Percentiles rank a stretch among this genome's conserved stretches.
These are phyloP conservation scores for Tympanuchus pallidicinctus DNA, from an alignment of 2,113 vertebrate genomes.

Conservation along the genomic window DNA sequence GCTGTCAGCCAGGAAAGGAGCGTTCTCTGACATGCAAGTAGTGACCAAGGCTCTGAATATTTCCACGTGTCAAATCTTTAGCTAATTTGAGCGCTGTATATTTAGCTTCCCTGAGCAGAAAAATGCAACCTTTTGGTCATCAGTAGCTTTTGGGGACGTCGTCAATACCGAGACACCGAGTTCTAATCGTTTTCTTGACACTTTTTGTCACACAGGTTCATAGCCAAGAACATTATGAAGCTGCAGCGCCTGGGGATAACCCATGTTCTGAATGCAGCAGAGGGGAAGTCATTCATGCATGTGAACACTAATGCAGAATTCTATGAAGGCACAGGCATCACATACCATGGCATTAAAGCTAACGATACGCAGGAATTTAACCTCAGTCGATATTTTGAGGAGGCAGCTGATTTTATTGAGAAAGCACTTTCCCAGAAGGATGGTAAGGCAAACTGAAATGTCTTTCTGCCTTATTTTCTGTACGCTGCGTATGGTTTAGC, in stretches of 20 bases:
- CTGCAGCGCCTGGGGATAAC: conserved; percentile 94
- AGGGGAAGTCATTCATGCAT: conserved; percentile 98
- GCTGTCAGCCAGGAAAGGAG: neutral
- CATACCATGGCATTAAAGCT: conserved; percentile 93
- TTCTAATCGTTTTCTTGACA: neutral
- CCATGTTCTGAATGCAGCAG: conserved; percentile 94
- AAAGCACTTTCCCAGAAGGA: conserved; percentile 92
- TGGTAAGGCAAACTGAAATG: conserved; percentile 79
- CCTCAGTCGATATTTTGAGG: conserved; percentile 95
- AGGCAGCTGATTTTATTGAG: conserved; percentile 94
- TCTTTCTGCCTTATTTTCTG: neutral
- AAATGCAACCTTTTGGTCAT: neutral
- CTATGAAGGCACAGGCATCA: conserved; percentile 92
- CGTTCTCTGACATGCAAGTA: neutral
- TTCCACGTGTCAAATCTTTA: neutral
- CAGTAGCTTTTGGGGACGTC: neutral
- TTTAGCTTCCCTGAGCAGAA: neutral
- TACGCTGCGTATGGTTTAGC: neutral
- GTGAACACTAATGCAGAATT: conserved; percentile 96
- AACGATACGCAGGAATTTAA: conserved; percentile 94
- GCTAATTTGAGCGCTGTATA: neutral
- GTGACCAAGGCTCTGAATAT: neutral
- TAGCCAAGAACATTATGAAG: conserved; percentile 91
- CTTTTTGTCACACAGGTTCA: conserved; percentile 81
- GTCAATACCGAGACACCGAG: neutral